Base-by-base conservation (phyloP, 92 coral and sea anemone species). In the Porites cylindrica region DNA sequence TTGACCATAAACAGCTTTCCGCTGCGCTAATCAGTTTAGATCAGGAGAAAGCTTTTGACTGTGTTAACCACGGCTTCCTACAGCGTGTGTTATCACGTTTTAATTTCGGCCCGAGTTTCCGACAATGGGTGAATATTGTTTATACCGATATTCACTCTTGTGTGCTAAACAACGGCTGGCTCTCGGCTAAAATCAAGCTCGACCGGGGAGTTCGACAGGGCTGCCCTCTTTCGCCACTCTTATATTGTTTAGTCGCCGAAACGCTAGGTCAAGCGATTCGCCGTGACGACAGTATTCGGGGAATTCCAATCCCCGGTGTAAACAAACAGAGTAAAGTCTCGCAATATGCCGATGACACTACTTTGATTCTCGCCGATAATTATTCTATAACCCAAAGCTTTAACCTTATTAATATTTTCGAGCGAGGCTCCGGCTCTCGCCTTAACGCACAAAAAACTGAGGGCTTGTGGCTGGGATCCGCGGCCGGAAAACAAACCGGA, bases 11-110 rank as follows among this genome's bases (percentile, higher is more conserved):
- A 8, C 54, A 63, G 2, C 38, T 29, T 3, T 17, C 82, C 1
- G 54, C 54, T 2, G 75, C 66, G 0, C 51, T 88, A 1, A 21
- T 88, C 1, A 81, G 51, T 10, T 23, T 88, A 0, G 86, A 88
- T 52, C 82, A 87, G 12, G 90, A 88, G 21, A 88, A 88, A 70
- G 87, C 91, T 16, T 87, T 87, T 24, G 82, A 87, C 19, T 21
- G 76, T 1, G 91, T 87, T 11, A 72, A 87, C 23, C 79, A 79
- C 16, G 4, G 6, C 1, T 88, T 80, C 75, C 69, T 80, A 0
- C 68, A 62, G 7, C 50, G 43, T 0, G 75, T 66, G 18, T 53
- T 88, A 7, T 8, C 14, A 9, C 60, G 1, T 13, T 26, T 88
- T 18, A 74, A 81, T 29, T 88, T 80, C 10, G 91, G 82, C n/a